A percentile compares a stretch with the other conserved stretches of the same genome.
These are phyloP conservation scores for Lithosia quadra DNA, from an alignment of 2,888 invertebrate genomes.

Conservation along the genomic window DNA sequence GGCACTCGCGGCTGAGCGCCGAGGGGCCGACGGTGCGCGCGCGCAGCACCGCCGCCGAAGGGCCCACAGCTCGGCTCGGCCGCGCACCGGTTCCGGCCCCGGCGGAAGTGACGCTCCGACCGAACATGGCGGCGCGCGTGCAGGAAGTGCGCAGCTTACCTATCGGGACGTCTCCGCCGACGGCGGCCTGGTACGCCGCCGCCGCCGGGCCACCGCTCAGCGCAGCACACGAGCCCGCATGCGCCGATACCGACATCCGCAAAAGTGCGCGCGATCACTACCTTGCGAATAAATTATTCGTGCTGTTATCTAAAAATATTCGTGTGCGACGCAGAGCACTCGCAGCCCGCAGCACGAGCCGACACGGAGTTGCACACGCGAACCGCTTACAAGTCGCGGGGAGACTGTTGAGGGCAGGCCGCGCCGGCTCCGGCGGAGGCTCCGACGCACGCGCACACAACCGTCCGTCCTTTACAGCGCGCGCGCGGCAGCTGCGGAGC, in stretches of 20 bases:
- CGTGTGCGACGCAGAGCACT: constrained; percentile 77
- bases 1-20: constrained; percentile 58
- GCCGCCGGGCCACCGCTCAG: constrained; percentile 65
- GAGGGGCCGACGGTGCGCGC: constrained; percentile 63
- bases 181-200: constrained; percentile 67
- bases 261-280: constrained; percentile 84
- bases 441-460: constrained; percentile 81
- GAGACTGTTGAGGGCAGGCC: constrained; percentile 86
- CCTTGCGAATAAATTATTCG: constrained; percentile 85
- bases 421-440: constrained; percentile 83
- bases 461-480: constrained; percentile 75
- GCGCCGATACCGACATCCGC: constrained; percentile 77
- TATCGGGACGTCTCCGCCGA: constrained; percentile 81
- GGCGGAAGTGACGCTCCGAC: constrained; percentile 84
- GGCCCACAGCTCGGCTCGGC: constrained; percentile 68
- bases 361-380: constrained; percentile 81
- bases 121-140: constrained; percentile 86
- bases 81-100: constrained; percentile 76
- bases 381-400: constrained; percentile 85
- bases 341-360: constrained; percentile 69
- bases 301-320: constrained; percentile 87
- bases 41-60: constrained; percentile 66
- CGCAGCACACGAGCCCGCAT: constrained; percentile 74
- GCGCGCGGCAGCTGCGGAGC: constrained; percentile 58
- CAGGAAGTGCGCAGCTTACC: constrained; percentile 87